Conservation (phyloP, 2,888 invertebrate species). For the Patella depressa region DNA sequence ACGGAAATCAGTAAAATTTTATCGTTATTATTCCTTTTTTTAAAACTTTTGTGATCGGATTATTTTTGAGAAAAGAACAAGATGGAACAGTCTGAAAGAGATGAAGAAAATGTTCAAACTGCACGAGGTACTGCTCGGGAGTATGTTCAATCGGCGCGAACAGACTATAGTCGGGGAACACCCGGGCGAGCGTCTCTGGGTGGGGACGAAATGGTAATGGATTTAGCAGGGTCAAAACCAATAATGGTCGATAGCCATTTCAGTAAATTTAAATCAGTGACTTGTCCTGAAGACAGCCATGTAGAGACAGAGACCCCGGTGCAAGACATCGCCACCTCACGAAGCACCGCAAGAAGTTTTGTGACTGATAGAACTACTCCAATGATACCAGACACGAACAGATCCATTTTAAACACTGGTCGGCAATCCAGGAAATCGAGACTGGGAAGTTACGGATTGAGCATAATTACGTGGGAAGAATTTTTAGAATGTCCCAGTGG, state of each 20-base stretch:
- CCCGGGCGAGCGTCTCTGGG: conserved; percentile 12
- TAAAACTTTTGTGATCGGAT: no score
- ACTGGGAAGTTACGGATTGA: conserved; percentile 36
- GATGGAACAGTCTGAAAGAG: no score
- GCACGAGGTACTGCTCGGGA: not conserved
- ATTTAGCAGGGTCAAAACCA: conserved; percentile 4
- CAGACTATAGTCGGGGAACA: conserved; percentile 8
- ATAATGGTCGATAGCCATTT: conserved; percentile 21
- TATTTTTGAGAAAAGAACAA: no score
- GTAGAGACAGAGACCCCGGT: conserved; percentile 1
- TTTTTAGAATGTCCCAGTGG: conserved; percentile 49
- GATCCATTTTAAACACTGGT: not conserved
- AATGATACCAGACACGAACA: not conserved
- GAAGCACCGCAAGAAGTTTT: not conserved
- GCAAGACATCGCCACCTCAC: not conserved
- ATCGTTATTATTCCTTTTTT: no score
- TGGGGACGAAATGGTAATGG: conserved; percentile 14
- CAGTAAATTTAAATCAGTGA: conserved; percentile 11
- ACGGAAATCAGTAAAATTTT: no score
- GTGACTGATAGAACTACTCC: not conserved
- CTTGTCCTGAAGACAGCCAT: not conserved
- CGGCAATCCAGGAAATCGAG: not conserved
- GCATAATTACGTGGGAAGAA: conserved; percentile 57
- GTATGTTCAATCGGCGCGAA: conserved; percentile 2
- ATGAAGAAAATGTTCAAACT: not conserved